Conservation (phyloP, 1,140 invertebrate genomes). For the Cotesia glomerata region DNA sequence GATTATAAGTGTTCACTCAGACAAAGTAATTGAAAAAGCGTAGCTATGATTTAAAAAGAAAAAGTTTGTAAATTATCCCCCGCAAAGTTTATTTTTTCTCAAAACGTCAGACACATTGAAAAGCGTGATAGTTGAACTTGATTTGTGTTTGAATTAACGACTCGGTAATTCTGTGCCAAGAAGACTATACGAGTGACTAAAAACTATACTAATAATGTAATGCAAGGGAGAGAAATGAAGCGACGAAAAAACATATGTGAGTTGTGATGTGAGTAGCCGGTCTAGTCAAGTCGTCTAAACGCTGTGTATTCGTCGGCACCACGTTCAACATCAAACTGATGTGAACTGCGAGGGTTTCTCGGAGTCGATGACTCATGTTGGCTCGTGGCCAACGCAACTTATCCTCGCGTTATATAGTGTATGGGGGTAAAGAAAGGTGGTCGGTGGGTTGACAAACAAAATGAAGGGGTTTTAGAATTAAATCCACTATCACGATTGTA, state of each 20-base stretch:
- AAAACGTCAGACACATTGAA: no score
- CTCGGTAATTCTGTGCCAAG: no score
- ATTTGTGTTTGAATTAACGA: no score
- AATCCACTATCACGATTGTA: not conserved
- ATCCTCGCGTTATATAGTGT: conserved; percentile 19
- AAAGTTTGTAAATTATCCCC: no score
- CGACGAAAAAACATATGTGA: not conserved
- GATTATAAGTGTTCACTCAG: not conserved
- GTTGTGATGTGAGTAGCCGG: not conserved
- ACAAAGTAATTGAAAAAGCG: not conserved
- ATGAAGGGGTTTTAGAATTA: not conserved
- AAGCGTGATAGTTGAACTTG: no score
- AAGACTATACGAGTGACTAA: no score
- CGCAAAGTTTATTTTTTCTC: no score
- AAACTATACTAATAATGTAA: not conserved
- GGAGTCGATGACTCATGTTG: conserved; percentile 61
- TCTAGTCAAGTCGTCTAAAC: not conserved
- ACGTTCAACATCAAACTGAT: conserved; percentile 51
- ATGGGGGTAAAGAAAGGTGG: conserved; percentile 4
- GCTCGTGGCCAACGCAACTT: conserved; percentile 47
- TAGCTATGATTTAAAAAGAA: no score
- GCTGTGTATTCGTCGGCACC: conserved; percentile 28
- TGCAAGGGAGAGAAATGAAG: not conserved
- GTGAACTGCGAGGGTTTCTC: conserved; percentile 53
- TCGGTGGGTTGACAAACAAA: not conserved